phyloP scores from a whole-genome alignment of 2,888 invertebrate species.

The Stenurella melanura region DNA sequence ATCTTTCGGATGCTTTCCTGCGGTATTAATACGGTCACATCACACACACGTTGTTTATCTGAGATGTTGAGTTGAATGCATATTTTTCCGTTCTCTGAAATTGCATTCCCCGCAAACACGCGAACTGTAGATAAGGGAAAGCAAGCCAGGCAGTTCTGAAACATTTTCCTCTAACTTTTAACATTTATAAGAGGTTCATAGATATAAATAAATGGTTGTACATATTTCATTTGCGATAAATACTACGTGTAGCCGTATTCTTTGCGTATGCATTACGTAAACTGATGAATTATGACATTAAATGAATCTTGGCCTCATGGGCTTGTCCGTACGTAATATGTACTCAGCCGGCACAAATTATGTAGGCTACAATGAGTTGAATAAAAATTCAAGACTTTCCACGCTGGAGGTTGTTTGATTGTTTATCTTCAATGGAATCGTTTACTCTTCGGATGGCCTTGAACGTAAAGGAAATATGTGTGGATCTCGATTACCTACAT shows the following conservation, averaged over 20 bases:
- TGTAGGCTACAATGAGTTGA: not conserved
- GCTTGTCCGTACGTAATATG: constrained; percentile 1
- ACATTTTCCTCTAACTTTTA: constrained; percentile 9
- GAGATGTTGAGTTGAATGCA: not conserved
- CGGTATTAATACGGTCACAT: too few relatives aligned
- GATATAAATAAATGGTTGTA: constrained; percentile 26
- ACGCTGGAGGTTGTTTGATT: not conserved
- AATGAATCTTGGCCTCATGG: constrained; percentile 15
- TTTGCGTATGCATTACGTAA: constrained; percentile 15
- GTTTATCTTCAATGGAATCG: constrained; percentile 6
- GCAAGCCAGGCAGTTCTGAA: not conserved
- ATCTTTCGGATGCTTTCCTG: too few relatives aligned
- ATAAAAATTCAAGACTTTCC: not conserved
- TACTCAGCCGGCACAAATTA: not conserved
- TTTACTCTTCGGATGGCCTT: constrained; percentile 2
- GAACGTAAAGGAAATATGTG: constrained; percentile 15
- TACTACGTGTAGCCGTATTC: not conserved
- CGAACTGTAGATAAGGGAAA: not conserved
- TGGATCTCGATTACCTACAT: not conserved
- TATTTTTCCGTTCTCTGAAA: not conserved
- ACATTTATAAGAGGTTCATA: constrained; percentile 6
- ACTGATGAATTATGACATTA: constrained; percentile 14
- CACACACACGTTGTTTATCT: not conserved
- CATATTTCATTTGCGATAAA: constrained; percentile 2
- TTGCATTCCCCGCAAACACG: not conserved